Percentiles rank a stretch among this genome's conserved stretches.
These are phyloP conservation scores for Ambastaia sidthimunki DNA, from an alignment of 2,797 vertebrate genomes.

Conservation along the genomic window DNA sequence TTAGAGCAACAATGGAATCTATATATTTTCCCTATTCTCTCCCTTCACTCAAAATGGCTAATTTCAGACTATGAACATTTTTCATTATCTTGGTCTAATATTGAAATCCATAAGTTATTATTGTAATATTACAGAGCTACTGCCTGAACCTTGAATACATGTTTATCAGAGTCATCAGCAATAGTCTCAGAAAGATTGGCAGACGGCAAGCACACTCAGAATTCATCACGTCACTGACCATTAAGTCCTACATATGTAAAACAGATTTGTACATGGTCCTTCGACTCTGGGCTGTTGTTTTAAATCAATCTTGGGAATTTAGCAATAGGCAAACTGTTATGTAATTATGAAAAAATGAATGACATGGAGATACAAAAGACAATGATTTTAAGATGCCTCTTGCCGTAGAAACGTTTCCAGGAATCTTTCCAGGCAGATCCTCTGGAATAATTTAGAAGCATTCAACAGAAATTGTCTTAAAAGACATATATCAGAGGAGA, in stretches of 20 bases:
- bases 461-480: conserved; percentile 9
- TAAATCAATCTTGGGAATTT: neutral
- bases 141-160: neutral
- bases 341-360: neutral
- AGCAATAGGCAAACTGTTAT: neutral
- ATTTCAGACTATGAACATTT: neutral
- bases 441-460: conserved; percentile 25
- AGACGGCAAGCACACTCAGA: neutral
- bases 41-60: neutral
- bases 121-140: neutral
- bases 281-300: neutral
- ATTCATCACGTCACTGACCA: neutral
- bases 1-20: conserved; percentile 6
- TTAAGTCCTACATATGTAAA: neutral
- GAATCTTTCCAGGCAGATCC: conserved; percentile 14
- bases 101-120: conserved; percentile 6
- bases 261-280: neutral
- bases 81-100: neutral
- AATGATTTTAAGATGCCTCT: neutral
- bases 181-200: neutral
- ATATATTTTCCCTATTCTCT: neutral
- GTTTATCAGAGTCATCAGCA: conserved; percentile 18
- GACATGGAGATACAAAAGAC: neutral
- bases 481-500: conserved; percentile 21
- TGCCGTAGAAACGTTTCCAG: neutral